Evolutionary conservation across 2,113 vertebrate species (phyloP).

Genomic region (Potamarius usumacintae): DNA sequence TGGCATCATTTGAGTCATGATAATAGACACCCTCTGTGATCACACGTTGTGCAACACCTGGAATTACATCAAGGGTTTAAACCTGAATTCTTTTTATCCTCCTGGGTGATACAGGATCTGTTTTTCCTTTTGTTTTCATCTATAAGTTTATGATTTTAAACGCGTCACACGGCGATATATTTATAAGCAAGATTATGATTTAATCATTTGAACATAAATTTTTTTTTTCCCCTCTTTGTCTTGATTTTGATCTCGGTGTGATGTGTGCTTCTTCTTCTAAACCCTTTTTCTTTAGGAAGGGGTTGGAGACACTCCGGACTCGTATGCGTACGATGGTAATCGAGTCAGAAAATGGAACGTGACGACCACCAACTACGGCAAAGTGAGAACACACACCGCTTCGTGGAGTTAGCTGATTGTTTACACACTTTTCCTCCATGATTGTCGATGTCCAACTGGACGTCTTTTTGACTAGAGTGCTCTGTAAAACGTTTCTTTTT

Average conservation of each 20-base stretch:
- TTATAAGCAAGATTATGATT: neutral
- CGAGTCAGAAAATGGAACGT: conserved; percentile 97
- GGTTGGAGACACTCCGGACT: conserved; percentile 92
- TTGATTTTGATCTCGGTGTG: neutral
- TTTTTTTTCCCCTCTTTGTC: neutral
- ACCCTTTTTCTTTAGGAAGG: conserved; percentile 79
- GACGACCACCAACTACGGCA: conserved; percentile 96
- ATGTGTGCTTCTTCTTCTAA: neutral
- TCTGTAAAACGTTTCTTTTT: conserved; percentile 34
- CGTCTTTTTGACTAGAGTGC: neutral
- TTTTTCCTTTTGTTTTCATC: neutral
- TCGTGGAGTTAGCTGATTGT: neutral
- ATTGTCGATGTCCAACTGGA: neutral
- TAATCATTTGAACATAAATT: neutral
- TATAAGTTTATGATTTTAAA: neutral
- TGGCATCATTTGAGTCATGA: neutral
- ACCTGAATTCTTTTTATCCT: neutral
- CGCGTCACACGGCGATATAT: neutral
- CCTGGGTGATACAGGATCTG: neutral
- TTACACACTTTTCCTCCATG: neutral
- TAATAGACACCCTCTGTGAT: neutral
- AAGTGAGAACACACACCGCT: conserved; percentile 74
- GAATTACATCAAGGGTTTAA: neutral
- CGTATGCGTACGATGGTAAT: conserved; percentile 96
- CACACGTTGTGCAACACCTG: neutral